Evolutionary conservation across 1,140 invertebrate genomes (phyloP), one percentile per base, ranked within the genome.

Genomic region (Drosophila ficusphila): DNA sequence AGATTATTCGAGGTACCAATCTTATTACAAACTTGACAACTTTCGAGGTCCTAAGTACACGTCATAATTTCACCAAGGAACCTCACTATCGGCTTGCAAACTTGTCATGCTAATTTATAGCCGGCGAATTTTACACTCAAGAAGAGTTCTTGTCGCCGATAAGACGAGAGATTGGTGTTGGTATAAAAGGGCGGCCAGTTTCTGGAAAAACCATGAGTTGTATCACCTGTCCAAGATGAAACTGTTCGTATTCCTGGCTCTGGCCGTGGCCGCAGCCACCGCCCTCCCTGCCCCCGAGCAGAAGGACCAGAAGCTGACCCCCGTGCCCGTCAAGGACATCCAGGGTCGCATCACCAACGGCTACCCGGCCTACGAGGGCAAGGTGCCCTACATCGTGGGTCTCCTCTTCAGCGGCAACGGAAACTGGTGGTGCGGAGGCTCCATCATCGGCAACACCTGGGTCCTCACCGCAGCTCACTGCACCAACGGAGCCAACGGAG

Each of bases 281-380:
- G 27, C 54, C 53, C 12, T 58, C 8, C 52, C 58, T 23, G 16
- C 57, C 11, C 48, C 44, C 4, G 44, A 51, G 18, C 53, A 56
- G 44, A n/a, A n/a, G n/a, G n/a, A n/a, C n/a, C n/a, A n/a, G n/a
- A 29, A 48, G 52, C 23, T 58, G 8, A 42, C 7, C 9, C 54
- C 54, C 8, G 46, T 60, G 14, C 62, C 62, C 6, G 19, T 67
- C 1, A 67, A 61, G 33, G 62, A 67, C n/a, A 71, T 85, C 60
- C 56, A 89, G 21, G 83, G 83, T 18, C 74, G 83, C 31, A 90
- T 90, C n/a, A 90, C 88, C 44, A 89, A 89, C 27, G 88, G 85
- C 52, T 56, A 56, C 52, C 25, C 52, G 3, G 52, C 52, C 21
- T 52, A 52, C 49, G 49, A 52, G 49, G 49, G 48, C 21, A 52